These are phyloP conservation scores for Neopelma chrysocephalum DNA, from an alignment of 2,797 vertebrate genomes.

Conservation along the genomic window DNA sequence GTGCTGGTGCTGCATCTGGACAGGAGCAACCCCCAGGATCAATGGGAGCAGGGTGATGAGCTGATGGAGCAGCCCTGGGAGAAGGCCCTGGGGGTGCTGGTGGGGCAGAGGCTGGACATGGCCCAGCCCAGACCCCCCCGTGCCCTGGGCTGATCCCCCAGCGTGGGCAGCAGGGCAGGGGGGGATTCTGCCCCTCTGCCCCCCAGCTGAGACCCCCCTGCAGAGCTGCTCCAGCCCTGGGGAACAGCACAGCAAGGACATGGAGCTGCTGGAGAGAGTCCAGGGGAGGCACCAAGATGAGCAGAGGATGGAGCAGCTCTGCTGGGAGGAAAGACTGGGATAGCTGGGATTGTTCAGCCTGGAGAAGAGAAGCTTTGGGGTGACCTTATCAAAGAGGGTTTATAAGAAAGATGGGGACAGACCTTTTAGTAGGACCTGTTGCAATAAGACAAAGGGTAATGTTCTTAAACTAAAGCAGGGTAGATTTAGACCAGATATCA, in stretches of 20 bases:
- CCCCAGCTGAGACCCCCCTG: background rate
- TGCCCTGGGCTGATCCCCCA: background rate
- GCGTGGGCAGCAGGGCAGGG: accelerated
- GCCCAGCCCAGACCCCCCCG: background rate
- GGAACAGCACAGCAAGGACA: background rate
- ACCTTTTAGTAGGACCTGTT: background rate
- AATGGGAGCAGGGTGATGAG: background rate
- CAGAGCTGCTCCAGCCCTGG: background rate
- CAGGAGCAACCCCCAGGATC: accelerated
- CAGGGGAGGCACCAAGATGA: background rate
- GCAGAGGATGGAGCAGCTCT: background rate
- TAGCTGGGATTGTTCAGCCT: background rate
- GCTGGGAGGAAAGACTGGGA: background rate
- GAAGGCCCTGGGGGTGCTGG: background rate
- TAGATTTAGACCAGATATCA: background rate
- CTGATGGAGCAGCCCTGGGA: background rate
- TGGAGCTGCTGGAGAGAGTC: background rate
- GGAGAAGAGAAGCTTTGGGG: background rate
- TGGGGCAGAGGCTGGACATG: background rate
- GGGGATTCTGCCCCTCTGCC: background rate
- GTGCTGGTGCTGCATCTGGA: background rate
- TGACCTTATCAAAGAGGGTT: background rate
- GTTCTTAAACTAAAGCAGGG: background rate
- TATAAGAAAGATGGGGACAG: background rate
- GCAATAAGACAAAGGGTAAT: background rate